A percentile compares a stretch with the other conserved stretches of the same genome.
Conservation (phyloP, 2,888 invertebrate species). For the Cyclophora punctaria region DNA sequence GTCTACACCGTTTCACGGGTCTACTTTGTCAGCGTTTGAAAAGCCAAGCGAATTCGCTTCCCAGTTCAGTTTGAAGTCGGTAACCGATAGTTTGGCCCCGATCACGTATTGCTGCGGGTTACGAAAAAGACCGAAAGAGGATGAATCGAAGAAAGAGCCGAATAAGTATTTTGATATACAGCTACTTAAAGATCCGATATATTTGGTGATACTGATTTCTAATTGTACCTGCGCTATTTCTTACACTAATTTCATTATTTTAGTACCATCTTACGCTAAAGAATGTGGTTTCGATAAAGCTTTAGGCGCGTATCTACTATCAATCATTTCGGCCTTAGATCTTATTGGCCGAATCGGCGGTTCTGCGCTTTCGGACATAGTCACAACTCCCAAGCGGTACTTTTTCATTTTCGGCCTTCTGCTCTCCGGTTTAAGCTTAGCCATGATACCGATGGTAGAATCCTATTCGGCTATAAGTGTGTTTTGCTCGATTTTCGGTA, state of each 20-base stretch:
- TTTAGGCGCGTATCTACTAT: constrained; percentile 82
- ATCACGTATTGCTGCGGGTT: constrained; percentile 57
- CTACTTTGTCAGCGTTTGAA: constrained; percentile 84
- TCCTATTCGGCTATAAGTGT: constrained; percentile 78
- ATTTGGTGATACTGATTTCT: constrained; percentile 86
- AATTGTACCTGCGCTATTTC: constrained; percentile 91
- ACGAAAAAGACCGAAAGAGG: constrained; percentile 46
- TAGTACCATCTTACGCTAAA: constrained; percentile 85
- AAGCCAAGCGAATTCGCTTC: constrained; percentile 86
- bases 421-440: constrained; percentile 83
- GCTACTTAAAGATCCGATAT: constrained; percentile 84
- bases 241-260: constrained; percentile 89
- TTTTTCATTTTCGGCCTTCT: constrained; percentile 88
- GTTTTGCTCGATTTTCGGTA: constrained; percentile 85
- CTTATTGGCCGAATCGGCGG: constrained; percentile 89
- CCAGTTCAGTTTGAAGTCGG: constrained; percentile 83
- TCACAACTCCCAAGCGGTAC: constrained; percentile 84
- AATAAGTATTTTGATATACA: constrained; percentile 84
- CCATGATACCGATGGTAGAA: constrained; percentile 80
- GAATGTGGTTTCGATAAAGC: constrained; percentile 82
- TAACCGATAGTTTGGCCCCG: constrained; percentile 73
- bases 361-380: constrained; percentile 86
- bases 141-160: constrained; percentile 50
- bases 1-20: constrained; percentile 90
- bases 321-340: constrained; percentile 87